Conservation (phyloP, 2,888 invertebrate species). For the Phorcus lineatus region DNA sequence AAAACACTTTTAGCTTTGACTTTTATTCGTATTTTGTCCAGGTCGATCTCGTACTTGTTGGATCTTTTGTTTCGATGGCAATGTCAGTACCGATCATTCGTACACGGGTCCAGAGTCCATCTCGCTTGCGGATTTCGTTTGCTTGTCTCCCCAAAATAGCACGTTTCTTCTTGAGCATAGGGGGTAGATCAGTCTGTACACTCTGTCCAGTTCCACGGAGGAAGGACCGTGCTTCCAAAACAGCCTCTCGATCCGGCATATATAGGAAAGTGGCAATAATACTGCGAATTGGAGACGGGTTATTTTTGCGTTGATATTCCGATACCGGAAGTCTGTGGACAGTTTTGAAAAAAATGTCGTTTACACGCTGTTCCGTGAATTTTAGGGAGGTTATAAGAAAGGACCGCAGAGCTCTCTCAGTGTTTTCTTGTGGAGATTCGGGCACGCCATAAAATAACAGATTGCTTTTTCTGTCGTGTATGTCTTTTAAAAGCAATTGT, state of each 20-base stretch:
- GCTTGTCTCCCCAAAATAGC: neutral
- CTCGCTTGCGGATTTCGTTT: neutral
- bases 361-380: neutral
- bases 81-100: neutral
- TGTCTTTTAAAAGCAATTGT: neutral
- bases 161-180: neutral
- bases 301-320: neutral
- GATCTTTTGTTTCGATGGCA: neutral
- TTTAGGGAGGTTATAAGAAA: neutral
- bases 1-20: too few species aligned
- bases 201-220: neutral
- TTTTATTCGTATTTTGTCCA: neutral
- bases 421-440: neutral
- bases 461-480: neutral
- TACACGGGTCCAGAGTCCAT: neutral
- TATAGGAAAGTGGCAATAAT: neutral
- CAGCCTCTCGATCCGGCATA: neutral
- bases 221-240: neutral
- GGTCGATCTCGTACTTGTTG: neutral
- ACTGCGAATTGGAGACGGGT: neutral
- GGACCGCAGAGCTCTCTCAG: neutral
- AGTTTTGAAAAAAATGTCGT: neutral
- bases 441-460: neutral
- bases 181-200: neutral
- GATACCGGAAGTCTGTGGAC: neutral